A percentile compares a stretch with the other conserved stretches of the same genome.
Evolutionary conservation across 2,797 vertebrate species (phyloP).

Genomic region (Galagoides demidoff): DNA sequence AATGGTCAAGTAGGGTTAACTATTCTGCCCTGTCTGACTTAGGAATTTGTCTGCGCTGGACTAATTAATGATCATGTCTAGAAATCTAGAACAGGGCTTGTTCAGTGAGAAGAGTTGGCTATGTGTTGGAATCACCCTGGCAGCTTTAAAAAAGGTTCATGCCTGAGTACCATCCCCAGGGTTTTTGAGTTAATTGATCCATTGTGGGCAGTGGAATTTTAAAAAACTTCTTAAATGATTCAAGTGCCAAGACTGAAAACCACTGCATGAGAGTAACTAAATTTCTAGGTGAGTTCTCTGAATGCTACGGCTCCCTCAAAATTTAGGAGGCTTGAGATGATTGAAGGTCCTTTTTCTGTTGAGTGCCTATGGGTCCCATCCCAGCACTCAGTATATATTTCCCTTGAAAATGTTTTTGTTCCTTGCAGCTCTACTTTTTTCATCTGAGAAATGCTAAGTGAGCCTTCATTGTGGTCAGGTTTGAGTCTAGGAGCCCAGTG

Average conservation of each 20-base stretch:
- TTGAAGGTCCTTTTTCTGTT: neutral
- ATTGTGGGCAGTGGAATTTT: neutral
- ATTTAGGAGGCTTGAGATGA: neutral
- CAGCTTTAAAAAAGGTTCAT: neutral
- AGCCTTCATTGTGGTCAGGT: neutral
- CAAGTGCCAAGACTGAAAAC: neutral
- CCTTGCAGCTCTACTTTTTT: constrained; percentile 7
- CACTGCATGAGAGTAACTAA: neutral
- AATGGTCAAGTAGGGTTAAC: neutral
- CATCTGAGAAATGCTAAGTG: constrained; percentile 25
- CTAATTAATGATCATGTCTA: neutral
- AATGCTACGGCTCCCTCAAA: neutral
- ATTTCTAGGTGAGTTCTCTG: neutral
- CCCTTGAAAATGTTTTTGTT: constrained; percentile 33
- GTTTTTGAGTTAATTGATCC: neutral
- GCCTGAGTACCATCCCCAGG: neutral
- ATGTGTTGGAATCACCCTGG: neutral
- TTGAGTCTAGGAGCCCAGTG: neutral
- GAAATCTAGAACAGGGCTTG: neutral
- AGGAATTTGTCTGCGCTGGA: neutral
- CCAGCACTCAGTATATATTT: neutral
- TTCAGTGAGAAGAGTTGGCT: neutral
- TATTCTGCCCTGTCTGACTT: neutral
- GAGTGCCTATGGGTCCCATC: neutral
- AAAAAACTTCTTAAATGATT: neutral